Percentiles rank a stretch among this genome's conserved stretches.
phyloP scores from a whole-genome alignment of 2,888 invertebrate genomes.

The Drosophila helvetica region DNA sequence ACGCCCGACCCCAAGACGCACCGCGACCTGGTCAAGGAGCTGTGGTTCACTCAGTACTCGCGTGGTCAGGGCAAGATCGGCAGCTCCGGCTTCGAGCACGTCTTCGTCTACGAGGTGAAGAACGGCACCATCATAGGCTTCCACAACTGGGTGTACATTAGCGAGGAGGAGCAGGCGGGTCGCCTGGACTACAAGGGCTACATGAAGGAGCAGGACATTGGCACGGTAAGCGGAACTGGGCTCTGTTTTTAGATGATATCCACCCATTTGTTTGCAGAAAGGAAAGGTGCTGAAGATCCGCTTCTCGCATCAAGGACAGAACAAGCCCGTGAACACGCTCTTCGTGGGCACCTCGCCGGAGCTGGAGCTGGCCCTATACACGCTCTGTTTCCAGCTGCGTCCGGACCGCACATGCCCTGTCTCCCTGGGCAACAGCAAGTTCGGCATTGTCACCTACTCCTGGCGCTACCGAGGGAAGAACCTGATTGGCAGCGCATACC shows the following conservation, averaged over 20 bases:
- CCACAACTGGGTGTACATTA: slow-evolving; percentile 96
- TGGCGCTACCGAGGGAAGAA: slow-evolving; percentile 91
- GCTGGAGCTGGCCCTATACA: slow-evolving; percentile 94
- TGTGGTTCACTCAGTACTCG: slow-evolving; percentile 94
- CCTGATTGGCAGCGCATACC: slow-evolving; percentile 92
- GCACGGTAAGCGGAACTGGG: slow-evolving; percentile 86
- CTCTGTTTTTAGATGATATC: background rate
- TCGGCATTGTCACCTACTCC: slow-evolving; percentile 90
- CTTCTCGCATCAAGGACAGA: slow-evolving; percentile 88
- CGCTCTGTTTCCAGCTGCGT: slow-evolving; percentile 92
- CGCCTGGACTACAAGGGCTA: slow-evolving; percentile 92
- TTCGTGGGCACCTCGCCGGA: slow-evolving; percentile 95
- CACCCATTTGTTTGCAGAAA: slow-evolving; percentile 86
- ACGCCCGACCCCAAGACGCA: slow-evolving; percentile 88
- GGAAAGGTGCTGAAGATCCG: slow-evolving; percentile 90
- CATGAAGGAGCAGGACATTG: slow-evolving; percentile 88
- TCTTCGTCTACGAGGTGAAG: slow-evolving; percentile 94
- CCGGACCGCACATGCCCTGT: slow-evolving; percentile 90
- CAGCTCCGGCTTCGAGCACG: slow-evolving; percentile 96
- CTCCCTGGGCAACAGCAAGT: slow-evolving; percentile 88
- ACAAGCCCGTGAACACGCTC: slow-evolving; percentile 91
- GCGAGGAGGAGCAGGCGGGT: slow-evolving; percentile 89
- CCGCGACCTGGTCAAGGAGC: slow-evolving; percentile 88
- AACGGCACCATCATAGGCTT: slow-evolving; percentile 91
- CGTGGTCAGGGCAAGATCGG: slow-evolving; percentile 91